A percentile compares a stretch with the other conserved stretches of the same genome.
Conservation (phyloP, 2,797 vertebrate species). For the Melanotaenia boesemani region DNA sequence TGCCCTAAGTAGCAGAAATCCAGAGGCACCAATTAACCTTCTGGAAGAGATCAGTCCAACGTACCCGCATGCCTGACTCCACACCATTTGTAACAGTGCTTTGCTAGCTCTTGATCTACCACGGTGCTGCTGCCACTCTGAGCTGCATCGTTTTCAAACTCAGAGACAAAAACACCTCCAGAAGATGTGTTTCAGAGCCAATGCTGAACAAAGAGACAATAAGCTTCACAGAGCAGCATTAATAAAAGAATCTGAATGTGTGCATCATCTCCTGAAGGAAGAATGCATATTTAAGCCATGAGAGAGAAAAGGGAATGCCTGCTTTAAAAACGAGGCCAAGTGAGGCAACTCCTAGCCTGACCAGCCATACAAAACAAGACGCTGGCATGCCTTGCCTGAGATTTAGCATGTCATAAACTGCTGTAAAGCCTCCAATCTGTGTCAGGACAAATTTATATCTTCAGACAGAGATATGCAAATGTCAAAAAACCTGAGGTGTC, state of each 20-base stretch:
- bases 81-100: conserved; percentile 71
- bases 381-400: conserved; percentile 78
- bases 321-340: conserved; percentile 58
- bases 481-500: conserved; percentile 88
- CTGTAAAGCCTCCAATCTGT: conserved; percentile 88
- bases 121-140: conserved; percentile 57
- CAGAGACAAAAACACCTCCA: conserved; percentile 27
- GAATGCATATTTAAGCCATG: conserved; percentile 6
- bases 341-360: conserved; percentile 69
- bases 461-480: conserved; percentile 89
- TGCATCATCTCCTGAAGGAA: conserved; percentile 9
- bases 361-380: conserved; percentile 80
- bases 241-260: conserved; percentile 3
- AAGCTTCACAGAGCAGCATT: conserved; percentile 9
- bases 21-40: conserved; percentile 83
- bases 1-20: conserved; percentile 72
- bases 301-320: conserved; percentile 26
- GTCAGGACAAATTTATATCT: conserved; percentile 89
- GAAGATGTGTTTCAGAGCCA: conserved; percentile 16
- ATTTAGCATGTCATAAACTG: conserved; percentile 89
- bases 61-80: conserved; percentile 68
- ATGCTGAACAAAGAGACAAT: neutral
- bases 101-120: conserved; percentile 59
- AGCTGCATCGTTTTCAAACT: conserved; percentile 52
- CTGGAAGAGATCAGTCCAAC: conserved; percentile 75